Base-by-base conservation (phyloP, 2,797 vertebrate genomes). In the Microchirus variegatus region DNA sequence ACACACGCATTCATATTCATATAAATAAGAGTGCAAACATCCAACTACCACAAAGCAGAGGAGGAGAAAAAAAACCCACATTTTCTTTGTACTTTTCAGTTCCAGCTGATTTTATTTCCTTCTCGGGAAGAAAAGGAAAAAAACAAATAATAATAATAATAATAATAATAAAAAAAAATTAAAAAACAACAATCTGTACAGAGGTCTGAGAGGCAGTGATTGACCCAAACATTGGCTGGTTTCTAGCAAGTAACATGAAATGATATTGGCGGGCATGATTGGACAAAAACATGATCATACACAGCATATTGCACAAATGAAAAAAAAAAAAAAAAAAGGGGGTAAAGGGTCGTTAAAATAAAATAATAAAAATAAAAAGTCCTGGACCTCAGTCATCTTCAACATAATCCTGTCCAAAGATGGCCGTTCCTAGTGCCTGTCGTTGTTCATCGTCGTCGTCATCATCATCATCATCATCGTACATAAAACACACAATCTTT, bases 71-170 rank as follows among this genome's bases (percentile, higher is more conserved):
- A 17, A 13, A 1, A 42, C 17, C 56, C 38, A 54, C 40, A 56
- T 12, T 16, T 54, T 53, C 75, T 89, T 54, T 53, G 76, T 89
- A 93, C 92, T 94, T 93, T 96, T 99, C 97, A 99, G 96, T 99
- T 98, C 97, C 97, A 99, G 97, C 97, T 99, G 96, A 99, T 98
- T 99, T 99, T 99, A 98, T 99, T 99, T 98, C 96, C 96, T 96
- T 99, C 95, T 95, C 91, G 90, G 94, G 94, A 95, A 92, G 90
- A 92, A 92, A 90, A 88, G 87, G 9, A 90, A 90, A 90, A 90
- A 90, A 95, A 94, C 83, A 86, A 87, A 77, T 74, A 22, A 22
- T 82, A 66, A 90, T n/a, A n/a, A n/a, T n/a, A n/a, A n/a, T n/a
- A n/a, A n/a, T n/a, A n/a, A n/a, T n/a, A n/a, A n/a, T n/a, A 88